These are phyloP conservation scores for Hippocampus comes DNA, from an alignment of 2,113 vertebrate genomes.

Conservation along the genomic window DNA sequence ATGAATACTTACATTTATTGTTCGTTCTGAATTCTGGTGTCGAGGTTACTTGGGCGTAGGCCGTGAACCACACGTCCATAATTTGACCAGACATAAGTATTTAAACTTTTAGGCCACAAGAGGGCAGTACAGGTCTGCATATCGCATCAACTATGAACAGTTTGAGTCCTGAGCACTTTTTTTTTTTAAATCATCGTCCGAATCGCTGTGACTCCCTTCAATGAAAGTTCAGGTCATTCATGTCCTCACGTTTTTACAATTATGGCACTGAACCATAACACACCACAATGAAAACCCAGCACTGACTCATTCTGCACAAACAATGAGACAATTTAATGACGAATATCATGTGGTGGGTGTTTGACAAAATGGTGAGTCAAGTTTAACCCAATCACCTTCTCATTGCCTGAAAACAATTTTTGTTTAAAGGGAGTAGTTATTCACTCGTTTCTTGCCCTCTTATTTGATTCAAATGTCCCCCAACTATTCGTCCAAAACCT, in stretches of 20 bases:
- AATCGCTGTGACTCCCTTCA: conserved; percentile 11
- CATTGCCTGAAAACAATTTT: conserved; percentile 57
- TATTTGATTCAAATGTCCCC: conserved; percentile 69
- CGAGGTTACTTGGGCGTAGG: neutral
- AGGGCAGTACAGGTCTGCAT: conserved; percentile 35
- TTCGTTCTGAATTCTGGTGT: too few relatives aligned
- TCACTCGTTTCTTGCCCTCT: conserved; percentile 64
- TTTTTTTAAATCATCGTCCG: too few relatives aligned
- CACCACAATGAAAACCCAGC: neutral
- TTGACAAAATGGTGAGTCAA: conserved; percentile 25
- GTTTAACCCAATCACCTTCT: conserved; percentile 51
- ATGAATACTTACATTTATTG: too few relatives aligned
- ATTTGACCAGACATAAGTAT: neutral
- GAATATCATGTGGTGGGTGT: conserved; percentile 12
- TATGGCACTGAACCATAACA: neutral
- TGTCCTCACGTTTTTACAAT: neutral
- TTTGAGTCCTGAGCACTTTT: neutral
- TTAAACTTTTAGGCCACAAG: conserved; percentile 21
- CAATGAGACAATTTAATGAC: conserved; percentile 7
- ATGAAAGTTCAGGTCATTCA: conserved; percentile 3
- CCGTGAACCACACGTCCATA: neutral
- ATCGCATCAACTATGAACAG: neutral
- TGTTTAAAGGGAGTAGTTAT: conserved; percentile 49
- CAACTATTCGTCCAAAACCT: conserved; percentile 59
- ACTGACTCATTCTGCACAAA: neutral